Evolutionary conservation across 2,888 invertebrate species (phyloP).

Genomic region (Andrena haemorrhoa): DNA sequence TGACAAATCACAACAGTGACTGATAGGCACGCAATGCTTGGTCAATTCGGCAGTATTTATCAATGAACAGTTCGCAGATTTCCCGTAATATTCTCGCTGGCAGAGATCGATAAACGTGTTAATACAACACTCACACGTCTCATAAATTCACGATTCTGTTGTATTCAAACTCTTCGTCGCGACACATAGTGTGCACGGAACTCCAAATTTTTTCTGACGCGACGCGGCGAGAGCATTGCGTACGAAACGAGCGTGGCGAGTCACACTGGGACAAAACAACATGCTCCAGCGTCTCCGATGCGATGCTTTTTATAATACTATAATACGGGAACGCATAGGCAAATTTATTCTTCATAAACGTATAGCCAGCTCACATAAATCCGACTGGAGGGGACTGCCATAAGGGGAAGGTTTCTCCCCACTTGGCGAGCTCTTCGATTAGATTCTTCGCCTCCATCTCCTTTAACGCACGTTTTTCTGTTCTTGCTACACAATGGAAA

Average conservation of each 20-base stretch:
- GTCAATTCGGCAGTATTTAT: conserved; percentile 17
- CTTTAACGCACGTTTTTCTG: not conserved
- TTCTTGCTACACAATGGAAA: not conserved
- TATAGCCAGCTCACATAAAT: conserved; percentile 12
- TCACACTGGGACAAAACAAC: not conserved
- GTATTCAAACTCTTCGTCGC: conserved; percentile 2
- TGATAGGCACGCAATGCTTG: conserved; percentile 7
- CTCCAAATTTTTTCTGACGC: not conserved
- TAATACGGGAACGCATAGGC: conserved; percentile 15
- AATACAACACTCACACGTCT: conserved; percentile 11
- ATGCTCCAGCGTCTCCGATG: not conserved
- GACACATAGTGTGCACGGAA: not conserved
- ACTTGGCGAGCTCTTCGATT: conserved; percentile 25
- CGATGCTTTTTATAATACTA: conserved; percentile 31
- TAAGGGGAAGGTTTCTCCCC: conserved; percentile 39
- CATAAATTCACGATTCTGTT: conserved; percentile 27
- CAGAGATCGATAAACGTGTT: conserved; percentile 31
- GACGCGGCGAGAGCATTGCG: not conserved
- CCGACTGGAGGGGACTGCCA: conserved; percentile 38
- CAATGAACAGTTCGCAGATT: conserved; percentile 9
- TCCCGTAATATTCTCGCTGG: conserved; percentile 22
- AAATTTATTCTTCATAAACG: conserved; percentile 39
- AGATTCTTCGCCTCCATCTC: conserved; percentile 6
- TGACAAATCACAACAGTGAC: conserved; percentile 25
- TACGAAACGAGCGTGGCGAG: not conserved